These are phyloP conservation scores for Napeogenes sylphis DNA, from an alignment of 2,888 invertebrate species.

Conservation along the genomic window DNA sequence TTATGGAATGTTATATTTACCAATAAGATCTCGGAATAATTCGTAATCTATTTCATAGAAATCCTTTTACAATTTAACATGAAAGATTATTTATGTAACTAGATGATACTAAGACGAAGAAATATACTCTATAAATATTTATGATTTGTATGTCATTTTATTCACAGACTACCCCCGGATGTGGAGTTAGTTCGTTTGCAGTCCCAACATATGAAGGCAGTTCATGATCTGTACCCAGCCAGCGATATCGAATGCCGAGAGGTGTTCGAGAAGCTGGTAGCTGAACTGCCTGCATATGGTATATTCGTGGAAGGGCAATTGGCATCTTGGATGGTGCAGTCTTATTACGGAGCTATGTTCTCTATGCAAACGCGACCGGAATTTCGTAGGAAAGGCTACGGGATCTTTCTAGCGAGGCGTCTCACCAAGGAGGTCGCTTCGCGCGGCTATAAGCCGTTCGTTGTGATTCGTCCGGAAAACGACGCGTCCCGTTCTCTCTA, in stretches of 20 bases:
- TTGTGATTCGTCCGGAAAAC: slow-evolving; percentile 90
- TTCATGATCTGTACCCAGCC: slow-evolving; percentile 91
- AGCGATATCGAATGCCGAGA: slow-evolving; percentile 92
- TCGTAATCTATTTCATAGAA: too few species aligned
- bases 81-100: too few species aligned
- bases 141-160: neutral
- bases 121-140: too few species aligned
- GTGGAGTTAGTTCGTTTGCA: slow-evolving; percentile 86
- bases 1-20: too few species aligned
- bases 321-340: slow-evolving; percentile 94
- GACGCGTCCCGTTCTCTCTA: slow-evolving; percentile 91
- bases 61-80: too few species aligned
- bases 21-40: too few species aligned
- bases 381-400: slow-evolving; percentile 85
- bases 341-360: slow-evolving; percentile 94
- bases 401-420: slow-evolving; percentile 83
- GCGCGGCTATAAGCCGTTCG: slow-evolving; percentile 89
- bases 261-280: slow-evolving; percentile 87
- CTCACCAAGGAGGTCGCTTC: slow-evolving; percentile 82
- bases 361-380: slow-evolving; percentile 92
- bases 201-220: slow-evolving; percentile 87
- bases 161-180: slow-evolving; percentile 78
- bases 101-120: too few species aligned
- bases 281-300: slow-evolving; percentile 87
- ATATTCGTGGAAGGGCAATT: slow-evolving; percentile 86